phyloP scores from a whole-genome alignment of 2,113 vertebrate species.

The Gobio gobio region DNA sequence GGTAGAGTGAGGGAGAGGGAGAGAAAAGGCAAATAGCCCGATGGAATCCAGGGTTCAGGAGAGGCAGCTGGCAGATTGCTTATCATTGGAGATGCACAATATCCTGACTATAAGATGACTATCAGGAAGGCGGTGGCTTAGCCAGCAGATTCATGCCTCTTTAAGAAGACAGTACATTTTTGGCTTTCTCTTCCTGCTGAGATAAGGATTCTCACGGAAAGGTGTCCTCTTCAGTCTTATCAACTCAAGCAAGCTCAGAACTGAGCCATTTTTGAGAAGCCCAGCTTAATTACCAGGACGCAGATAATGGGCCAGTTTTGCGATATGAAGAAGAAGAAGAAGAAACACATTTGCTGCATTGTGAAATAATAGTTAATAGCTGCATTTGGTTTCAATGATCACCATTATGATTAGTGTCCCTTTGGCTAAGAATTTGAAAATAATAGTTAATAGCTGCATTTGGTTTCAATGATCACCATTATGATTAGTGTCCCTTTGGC shows the following conservation, averaged over 20 bases:
- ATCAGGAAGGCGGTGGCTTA: constrained; percentile 62
- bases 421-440: neutral
- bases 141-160: constrained; percentile 68
- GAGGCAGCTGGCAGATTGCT: constrained; percentile 68
- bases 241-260: constrained; percentile 53
- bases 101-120: constrained; percentile 67
- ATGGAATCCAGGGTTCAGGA: constrained; percentile 61
- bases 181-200: constrained; percentile 63
- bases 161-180: constrained; percentile 68
- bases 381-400: neutral
- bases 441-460: neutral
- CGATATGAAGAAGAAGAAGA: neutral
- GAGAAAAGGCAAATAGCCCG: constrained; percentile 43
- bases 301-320: neutral
- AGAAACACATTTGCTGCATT: neutral
- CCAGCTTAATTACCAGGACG: constrained; percentile 20
- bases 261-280: constrained; percentile 36
- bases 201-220: constrained; percentile 72
- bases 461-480: neutral
- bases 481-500: neutral
- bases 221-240: constrained; percentile 58
- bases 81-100: constrained; percentile 68
- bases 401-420: neutral
- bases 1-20: constrained; percentile 24
- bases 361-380: neutral